phyloP scores from a whole-genome alignment of 2,888 invertebrate species.

The Brachyopa scutellaris region DNA sequence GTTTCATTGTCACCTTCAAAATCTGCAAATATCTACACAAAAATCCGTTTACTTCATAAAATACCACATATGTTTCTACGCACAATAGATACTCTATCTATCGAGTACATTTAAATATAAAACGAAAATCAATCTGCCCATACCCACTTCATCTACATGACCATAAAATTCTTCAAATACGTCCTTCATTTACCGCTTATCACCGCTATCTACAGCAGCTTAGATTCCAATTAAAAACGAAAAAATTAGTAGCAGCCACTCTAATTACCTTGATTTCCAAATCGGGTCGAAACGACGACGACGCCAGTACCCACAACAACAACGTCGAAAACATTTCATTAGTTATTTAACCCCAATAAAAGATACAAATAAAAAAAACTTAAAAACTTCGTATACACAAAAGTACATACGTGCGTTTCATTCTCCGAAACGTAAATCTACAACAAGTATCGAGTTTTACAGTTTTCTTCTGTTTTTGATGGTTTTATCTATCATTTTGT shows the following conservation, averaged over 20 bases:
- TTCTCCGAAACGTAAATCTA: constrained; percentile 62
- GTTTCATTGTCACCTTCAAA: no score
- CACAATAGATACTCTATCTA: no score
- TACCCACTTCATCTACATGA: constrained; percentile 16
- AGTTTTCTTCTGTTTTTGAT: constrained; percentile 34
- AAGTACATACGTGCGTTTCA: constrained; percentile 50
- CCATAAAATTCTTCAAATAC: constrained; percentile 32
- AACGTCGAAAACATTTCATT: constrained; percentile 58
- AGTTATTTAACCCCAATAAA: constrained; percentile 72
- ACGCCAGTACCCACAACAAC: constrained; percentile 37
- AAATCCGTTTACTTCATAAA: no score
- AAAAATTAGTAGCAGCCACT: constrained; percentile 47
- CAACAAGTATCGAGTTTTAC: constrained; percentile 71
- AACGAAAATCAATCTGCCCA: background rate
- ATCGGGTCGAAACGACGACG: constrained; percentile 24
- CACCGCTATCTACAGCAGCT: constrained; percentile 29
- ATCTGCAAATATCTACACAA: no score
- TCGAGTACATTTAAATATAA: no score
- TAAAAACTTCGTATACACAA: background rate
- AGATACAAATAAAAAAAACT: constrained; percentile 9
- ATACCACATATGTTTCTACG: no score
- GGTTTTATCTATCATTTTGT: constrained; percentile 2
- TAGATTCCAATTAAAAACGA: constrained; percentile 27
- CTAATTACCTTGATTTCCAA: constrained; percentile 63
- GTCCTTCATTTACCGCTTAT: constrained; percentile 40